A percentile compares a stretch with the other conserved stretches of the same genome.
Conservation (phyloP, 2,113 vertebrate genomes). For the Anarhynchus alexandrinus region DNA sequence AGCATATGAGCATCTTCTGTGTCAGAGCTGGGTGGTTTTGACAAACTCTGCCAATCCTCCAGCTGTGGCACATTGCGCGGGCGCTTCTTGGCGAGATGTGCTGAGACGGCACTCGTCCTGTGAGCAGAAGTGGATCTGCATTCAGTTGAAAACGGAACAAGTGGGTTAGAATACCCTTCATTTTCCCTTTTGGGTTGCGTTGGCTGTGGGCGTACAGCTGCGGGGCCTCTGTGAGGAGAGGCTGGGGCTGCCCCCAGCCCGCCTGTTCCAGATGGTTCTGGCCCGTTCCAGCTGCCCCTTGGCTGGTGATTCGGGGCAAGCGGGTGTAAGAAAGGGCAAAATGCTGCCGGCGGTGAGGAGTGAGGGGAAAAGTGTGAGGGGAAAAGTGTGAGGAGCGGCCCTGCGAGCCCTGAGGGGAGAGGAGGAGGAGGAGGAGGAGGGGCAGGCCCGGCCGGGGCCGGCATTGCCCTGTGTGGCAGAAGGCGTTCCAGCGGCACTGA, state of each 20-base stretch:
- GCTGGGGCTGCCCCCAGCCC: fast-evolving
- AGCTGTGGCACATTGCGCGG: background rate
- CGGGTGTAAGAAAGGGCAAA: background rate
- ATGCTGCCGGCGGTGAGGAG: fast-evolving
- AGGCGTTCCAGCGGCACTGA: background rate
- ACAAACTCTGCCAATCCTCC: background rate
- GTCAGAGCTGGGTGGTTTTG: background rate
- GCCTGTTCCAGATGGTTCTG: background rate
- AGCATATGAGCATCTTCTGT: background rate
- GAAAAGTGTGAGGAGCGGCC: background rate
- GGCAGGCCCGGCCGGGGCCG: fast-evolving
- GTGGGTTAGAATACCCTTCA: background rate
- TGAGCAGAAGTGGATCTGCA: background rate
- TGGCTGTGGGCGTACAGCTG: background rate
- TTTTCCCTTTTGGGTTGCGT: background rate
- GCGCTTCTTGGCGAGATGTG: background rate
- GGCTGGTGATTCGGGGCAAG: too few relatives aligned
- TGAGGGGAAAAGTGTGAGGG: background rate
- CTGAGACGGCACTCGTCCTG: background rate
- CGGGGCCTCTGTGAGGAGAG: background rate
- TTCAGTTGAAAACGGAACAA: background rate
- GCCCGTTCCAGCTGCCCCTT: background rate
- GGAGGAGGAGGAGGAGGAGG: background rate
- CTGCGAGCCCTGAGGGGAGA: background rate
- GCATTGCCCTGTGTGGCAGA: background rate